Conservation (phyloP, 2,888 invertebrate genomes). For the Saturnia pavonia region DNA sequence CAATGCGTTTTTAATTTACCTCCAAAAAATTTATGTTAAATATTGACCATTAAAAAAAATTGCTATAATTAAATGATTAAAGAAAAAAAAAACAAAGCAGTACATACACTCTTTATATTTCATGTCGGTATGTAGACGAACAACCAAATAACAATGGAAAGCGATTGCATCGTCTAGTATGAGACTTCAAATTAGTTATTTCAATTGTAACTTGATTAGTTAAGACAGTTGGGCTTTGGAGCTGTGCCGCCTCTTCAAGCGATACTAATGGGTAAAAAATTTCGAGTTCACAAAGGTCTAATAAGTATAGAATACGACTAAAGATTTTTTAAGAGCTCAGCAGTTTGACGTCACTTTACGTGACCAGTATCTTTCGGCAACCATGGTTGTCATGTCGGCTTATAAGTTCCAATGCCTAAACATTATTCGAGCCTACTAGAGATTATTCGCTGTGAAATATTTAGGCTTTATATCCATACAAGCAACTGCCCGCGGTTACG, state of each 20-base stretch:
- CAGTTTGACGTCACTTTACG: too few relatives aligned
- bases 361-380: too few relatives aligned
- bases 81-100: too few relatives aligned
- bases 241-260: background rate
- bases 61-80: too few relatives aligned
- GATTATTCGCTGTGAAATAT: too few relatives aligned
- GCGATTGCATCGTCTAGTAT: background rate
- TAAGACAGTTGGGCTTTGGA: background rate
- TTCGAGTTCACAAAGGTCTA: background rate
- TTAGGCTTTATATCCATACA: too few relatives aligned
- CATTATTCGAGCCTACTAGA: too few relatives aligned
- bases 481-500: too few relatives aligned
- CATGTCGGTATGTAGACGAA: background rate
- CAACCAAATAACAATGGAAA: slow-evolving; percentile 7
- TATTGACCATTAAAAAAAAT: background rate
- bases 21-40: background rate
- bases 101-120: background rate
- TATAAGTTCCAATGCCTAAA: too few relatives aligned
- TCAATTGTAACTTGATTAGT: background rate
- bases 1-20: background rate
- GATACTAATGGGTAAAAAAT: background rate
- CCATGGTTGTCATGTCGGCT: too few relatives aligned
- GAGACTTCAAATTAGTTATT: background rate
- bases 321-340: background rate
- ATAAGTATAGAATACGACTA: background rate